Percentiles rank a stretch among this genome's conserved stretches.
phyloP scores from a whole-genome alignment of 2,113 vertebrate species.

The Coregonus clupeaformis region DNA sequence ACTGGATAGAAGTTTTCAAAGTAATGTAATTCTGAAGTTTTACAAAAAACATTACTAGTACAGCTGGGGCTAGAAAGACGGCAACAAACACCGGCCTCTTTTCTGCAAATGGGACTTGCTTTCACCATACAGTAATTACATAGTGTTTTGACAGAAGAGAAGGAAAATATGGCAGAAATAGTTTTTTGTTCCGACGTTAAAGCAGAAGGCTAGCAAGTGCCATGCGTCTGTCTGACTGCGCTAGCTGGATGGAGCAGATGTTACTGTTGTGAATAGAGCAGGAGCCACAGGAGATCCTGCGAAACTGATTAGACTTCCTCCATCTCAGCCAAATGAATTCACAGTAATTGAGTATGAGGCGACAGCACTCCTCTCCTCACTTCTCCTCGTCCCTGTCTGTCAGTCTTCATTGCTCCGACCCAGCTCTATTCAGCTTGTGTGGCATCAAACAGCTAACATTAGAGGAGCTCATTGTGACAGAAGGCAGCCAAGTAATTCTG shows the following conservation, averaged over 20 bases:
- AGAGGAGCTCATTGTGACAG: constrained; percentile 5
- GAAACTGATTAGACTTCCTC: constrained; percentile 68
- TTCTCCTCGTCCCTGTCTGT: constrained; percentile 13
- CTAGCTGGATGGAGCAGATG: constrained; percentile 61
- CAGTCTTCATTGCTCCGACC: constrained; percentile 26
- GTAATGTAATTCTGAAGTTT: constrained; percentile 51
- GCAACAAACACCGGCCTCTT: constrained; percentile 63
- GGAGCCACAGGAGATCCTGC: constrained; percentile 59
- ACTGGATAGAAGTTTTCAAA: constrained; percentile 23
- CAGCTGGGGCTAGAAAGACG: constrained; percentile 73
- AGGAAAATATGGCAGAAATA: constrained; percentile 54
- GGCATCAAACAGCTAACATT: constrained; percentile 13
- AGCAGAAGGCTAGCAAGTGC: constrained; percentile 30
- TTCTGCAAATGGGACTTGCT: constrained; percentile 48
- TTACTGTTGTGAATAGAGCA: constrained; percentile 56
- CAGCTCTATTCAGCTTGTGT: constrained; percentile 24
- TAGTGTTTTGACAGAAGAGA: constrained; percentile 61
- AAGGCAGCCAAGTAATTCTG: constrained; percentile 4
- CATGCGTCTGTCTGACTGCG: constrained; percentile 30
- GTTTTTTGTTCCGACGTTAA: constrained; percentile 30
- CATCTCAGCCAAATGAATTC: constrained; percentile 59
- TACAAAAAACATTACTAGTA: constrained; percentile 54
- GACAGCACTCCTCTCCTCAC: constrained; percentile 35
- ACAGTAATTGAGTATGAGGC: constrained; percentile 60
- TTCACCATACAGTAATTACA: constrained; percentile 66